Evolutionary conservation across 2,797 vertebrate genomes (phyloP).

Genomic region (Emys orbicularis): DNA sequence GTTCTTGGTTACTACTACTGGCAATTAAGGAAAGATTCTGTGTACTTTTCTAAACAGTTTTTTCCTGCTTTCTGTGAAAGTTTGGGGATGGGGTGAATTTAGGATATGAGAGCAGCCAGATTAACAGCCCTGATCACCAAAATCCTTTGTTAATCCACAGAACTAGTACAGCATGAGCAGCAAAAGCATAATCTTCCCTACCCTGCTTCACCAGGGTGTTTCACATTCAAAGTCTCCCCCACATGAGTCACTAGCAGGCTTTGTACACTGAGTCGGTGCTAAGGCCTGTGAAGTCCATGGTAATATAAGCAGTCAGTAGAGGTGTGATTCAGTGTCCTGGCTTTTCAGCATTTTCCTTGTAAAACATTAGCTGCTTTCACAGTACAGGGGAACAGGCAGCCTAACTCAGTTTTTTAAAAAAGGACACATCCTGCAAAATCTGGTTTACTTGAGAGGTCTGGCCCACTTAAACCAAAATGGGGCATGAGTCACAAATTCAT

Average conservation of each 20-base stretch:
- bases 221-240: neutral
- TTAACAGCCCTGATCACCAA: slow-evolving; percentile 10
- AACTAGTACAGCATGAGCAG: accelerated
- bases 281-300: neutral
- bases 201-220: neutral
- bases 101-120: neutral
- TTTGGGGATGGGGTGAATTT: neutral
- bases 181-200: neutral
- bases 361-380: neutral
- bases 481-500: neutral
- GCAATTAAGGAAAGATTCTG: neutral
- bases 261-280: neutral
- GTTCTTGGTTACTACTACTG: neutral
- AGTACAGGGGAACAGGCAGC: neutral
- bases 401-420: neutral
- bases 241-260: neutral
- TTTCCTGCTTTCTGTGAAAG: neutral
- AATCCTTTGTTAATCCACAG: neutral
- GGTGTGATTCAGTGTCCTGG: neutral
- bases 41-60: neutral
- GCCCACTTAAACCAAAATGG: neutral
- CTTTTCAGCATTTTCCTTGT: neutral
- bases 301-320: neutral
- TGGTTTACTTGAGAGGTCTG: too few relatives aligned
- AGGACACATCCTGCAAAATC: too few relatives aligned